Percentiles rank a stretch among this genome's conserved stretches.
Evolutionary conservation across 2,797 vertebrate genomes (phyloP).

Genomic region (Notoglanidium macrostoma): DNA sequence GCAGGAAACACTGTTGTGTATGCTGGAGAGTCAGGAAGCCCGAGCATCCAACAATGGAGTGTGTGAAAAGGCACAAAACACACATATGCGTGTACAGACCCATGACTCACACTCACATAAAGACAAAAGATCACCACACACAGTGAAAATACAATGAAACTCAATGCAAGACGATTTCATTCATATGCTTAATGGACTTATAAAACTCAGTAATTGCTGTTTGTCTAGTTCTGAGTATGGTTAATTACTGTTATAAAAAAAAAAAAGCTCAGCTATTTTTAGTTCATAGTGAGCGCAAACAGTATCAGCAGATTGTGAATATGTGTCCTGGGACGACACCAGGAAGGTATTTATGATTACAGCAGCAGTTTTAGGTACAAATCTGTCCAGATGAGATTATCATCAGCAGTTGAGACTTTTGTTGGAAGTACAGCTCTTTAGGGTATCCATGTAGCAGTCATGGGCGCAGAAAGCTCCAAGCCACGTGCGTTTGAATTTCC

Average conservation of each 20-base stretch:
- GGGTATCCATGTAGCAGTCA: not conserved
- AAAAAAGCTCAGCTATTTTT: not conserved
- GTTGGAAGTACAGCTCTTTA: not conserved
- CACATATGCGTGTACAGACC: conserved; percentile 49
- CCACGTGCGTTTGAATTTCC: not conserved
- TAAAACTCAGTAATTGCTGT: not conserved
- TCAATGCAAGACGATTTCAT: conserved; percentile 6
- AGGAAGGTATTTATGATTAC: not conserved
- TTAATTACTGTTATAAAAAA: not conserved
- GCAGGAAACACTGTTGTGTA: conserved; percentile 78
- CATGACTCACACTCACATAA: conserved; percentile 45
- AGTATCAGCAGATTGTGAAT: not conserved
- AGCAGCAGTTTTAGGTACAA: not conserved
- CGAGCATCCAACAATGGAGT: conserved; percentile 65
- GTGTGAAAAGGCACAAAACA: conserved; percentile 57
- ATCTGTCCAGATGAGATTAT: not conserved
- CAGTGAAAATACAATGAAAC: conserved; percentile 28
- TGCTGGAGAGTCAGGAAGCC: conserved; percentile 74
- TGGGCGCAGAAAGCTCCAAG: not conserved
- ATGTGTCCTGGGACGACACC: not conserved
- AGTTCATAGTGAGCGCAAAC: not conserved
- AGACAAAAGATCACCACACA: conserved; percentile 39
- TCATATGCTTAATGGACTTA: not conserved
- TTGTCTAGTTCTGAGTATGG: not conserved
- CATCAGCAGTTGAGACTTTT: too few species aligned